phyloP scores from a whole-genome alignment of 2,888 invertebrate species.

The Ophraella communa region DNA sequence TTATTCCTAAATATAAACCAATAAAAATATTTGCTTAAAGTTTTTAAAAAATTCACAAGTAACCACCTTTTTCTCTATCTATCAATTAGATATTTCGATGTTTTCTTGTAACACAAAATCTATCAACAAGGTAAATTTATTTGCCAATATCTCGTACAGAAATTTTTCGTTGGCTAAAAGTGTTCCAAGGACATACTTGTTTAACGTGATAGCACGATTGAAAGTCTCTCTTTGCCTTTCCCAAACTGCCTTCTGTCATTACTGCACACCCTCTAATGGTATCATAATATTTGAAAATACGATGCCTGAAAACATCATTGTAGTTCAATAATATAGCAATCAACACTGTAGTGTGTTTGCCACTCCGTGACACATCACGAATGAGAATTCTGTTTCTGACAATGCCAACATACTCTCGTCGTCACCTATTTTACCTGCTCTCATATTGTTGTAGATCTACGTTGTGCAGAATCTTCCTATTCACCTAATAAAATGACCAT shows the following conservation, averaged over 20 bases:
- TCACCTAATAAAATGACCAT: background rate
- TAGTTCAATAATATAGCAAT: constrained; percentile 23
- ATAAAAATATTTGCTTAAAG: no score
- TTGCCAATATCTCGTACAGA: background rate
- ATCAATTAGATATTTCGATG: no score
- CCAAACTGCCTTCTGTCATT: background rate
- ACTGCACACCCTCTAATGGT: constrained; percentile 7
- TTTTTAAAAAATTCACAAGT: no score
- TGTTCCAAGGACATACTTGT: background rate
- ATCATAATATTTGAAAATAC: constrained; percentile 18
- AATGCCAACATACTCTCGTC: constrained; percentile 8
- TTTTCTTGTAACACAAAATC: no score
- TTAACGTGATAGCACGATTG: background rate
- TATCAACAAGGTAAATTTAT: no score
- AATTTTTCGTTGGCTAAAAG: background rate
- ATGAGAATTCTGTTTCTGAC: constrained; percentile 26
- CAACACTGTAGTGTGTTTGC: constrained; percentile 26
- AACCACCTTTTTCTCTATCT: no score
- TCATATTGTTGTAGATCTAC: constrained; percentile 1
- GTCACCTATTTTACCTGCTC: constrained; percentile 8
- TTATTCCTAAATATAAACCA: no score
- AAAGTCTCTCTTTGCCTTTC: constrained; percentile 2
- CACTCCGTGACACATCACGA: constrained; percentile 21
- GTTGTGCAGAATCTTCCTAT: background rate
- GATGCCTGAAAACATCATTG: constrained; percentile 16